These are phyloP conservation scores for Diloba caeruleocephala DNA, from an alignment of 2,888 invertebrate species.

Conservation along the genomic window DNA sequence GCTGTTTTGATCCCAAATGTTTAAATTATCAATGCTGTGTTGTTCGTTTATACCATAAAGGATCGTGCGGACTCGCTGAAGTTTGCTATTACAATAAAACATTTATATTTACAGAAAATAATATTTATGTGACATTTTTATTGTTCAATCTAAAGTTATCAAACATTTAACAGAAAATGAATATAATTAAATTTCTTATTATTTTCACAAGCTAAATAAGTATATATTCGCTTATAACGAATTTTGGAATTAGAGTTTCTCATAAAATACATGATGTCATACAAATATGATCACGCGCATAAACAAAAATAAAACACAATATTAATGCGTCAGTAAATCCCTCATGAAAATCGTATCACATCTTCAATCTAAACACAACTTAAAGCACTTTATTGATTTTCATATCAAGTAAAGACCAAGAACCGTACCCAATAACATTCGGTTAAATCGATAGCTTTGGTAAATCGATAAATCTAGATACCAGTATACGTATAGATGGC, in stretches of 20 bases:
- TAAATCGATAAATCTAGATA: conserved; percentile 45
- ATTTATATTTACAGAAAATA: conserved; percentile 6
- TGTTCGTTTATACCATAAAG: conserved; percentile 38
- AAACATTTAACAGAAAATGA: no score
- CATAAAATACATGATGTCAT: no score
- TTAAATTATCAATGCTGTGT: conserved; percentile 37
- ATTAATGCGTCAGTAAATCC: no score
- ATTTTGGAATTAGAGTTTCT: no score
- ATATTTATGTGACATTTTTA: conserved; percentile 28
- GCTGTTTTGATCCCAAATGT: conserved; percentile 38
- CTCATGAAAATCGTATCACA: conserved; percentile 14
- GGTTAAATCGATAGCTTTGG: conserved; percentile 36
- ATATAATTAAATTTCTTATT: no score
- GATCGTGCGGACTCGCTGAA: conserved; percentile 15
- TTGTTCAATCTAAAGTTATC: conserved; percentile 4
- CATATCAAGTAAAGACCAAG: conserved; percentile 32
- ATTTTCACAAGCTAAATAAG: no score
- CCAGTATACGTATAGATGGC: conserved; percentile 39
- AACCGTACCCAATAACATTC: conserved; percentile 19
- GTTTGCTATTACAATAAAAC: conserved; percentile 19
- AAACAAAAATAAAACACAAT: no score
- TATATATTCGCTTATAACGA: no score
- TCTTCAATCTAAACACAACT: conserved; percentile 32
- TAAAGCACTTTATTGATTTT: conserved; percentile 33
- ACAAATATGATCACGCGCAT: no score